Percentiles rank a stretch among this genome's conserved stretches.
Evolutionary conservation across 2,113 vertebrate species (phyloP).

Genomic region (Eidolon helvum): DNA sequence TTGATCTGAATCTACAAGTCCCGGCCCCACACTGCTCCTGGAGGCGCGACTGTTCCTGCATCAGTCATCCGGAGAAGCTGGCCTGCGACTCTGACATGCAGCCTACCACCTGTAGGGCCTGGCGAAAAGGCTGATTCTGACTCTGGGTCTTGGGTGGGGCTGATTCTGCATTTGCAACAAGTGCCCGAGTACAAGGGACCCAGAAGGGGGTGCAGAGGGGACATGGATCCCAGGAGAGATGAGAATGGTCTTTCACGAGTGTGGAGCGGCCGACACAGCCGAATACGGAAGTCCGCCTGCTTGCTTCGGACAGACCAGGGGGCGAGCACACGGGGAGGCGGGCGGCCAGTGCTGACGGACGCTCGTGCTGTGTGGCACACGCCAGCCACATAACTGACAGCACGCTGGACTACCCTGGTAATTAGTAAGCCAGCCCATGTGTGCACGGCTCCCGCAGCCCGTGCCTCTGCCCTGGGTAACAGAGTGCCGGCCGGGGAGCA

Average conservation of each 20-base stretch:
- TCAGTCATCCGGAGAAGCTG: not conserved
- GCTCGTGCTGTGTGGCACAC: not conserved
- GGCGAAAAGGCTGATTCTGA: not conserved
- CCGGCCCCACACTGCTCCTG: not conserved
- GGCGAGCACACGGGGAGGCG: not conserved
- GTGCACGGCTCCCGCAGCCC: not conserved
- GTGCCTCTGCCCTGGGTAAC: not conserved
- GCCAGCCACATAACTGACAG: not conserved
- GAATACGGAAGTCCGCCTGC: not conserved
- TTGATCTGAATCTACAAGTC: not conserved
- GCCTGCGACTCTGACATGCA: not conserved
- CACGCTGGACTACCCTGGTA: not conserved
- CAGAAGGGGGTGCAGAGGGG: not conserved
- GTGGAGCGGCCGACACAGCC: not conserved
- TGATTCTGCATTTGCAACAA: not conserved
- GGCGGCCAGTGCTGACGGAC: no score
- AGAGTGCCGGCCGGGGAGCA: accelerated
- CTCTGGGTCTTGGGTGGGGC: not conserved
- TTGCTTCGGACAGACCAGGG: not conserved
- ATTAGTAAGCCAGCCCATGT: not conserved
- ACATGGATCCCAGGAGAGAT: not conserved
- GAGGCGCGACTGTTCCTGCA: not conserved
- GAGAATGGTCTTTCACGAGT: not conserved
- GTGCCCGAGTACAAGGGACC: not conserved
- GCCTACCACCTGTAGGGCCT: not conserved